These are phyloP conservation scores for Acyrthosiphon pisum DNA, from an alignment of 1,140 invertebrate genomes.

Conservation along the genomic window DNA sequence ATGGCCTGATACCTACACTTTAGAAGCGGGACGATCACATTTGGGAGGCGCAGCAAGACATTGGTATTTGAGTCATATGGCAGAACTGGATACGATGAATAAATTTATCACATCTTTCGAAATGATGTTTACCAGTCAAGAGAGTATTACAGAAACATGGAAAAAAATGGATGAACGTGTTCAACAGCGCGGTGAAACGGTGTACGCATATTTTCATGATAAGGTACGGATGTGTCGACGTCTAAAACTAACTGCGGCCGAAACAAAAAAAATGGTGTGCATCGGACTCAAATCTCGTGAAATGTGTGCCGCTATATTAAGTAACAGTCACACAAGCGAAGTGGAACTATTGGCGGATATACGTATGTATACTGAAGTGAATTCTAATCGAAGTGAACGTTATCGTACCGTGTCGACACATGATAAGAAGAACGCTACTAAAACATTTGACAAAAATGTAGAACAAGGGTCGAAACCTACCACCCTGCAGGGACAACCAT, in stretches of 20 bases:
- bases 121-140: not conserved
- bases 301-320: not conserved
- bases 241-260: not conserved
- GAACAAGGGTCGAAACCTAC: not conserved
- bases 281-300: not conserved
- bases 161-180: not conserved
- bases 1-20: not conserved
- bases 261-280: not conserved
- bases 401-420: not conserved
- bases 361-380: not conserved
- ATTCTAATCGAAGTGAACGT: not conserved
- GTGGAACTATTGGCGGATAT: not conserved
- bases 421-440: not conserved
- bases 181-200: not conserved
- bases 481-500: not conserved
- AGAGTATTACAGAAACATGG: not conserved
- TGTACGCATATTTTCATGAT: not conserved
- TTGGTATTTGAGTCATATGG: not conserved
- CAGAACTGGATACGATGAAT: not conserved
- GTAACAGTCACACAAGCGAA: not conserved
- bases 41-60: not conserved
- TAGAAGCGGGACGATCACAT: not conserved
- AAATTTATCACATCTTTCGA: not conserved
- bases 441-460: accelerated
- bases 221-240: not conserved